These are phyloP conservation scores for Gasteruption jaculator DNA, from an alignment of 2,888 invertebrate species.

Conservation along the genomic window DNA sequence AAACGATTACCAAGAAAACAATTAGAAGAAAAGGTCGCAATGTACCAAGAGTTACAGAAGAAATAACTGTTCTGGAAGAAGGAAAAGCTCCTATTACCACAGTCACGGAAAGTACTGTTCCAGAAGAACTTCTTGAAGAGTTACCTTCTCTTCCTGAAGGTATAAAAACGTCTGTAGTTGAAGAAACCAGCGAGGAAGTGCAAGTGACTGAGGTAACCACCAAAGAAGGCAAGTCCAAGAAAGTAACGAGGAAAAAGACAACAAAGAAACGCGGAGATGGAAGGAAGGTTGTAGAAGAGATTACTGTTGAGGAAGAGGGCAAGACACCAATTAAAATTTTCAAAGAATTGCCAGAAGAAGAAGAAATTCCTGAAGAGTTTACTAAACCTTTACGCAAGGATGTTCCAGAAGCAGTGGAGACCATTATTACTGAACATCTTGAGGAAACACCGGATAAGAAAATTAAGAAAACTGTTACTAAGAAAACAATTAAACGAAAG, in stretches of 20 bases:
- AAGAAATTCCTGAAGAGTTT: conserved; percentile 15
- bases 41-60: conserved; percentile 39
- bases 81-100: conserved; percentile 45
- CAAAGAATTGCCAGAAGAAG: conserved; percentile 32
- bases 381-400: too few relatives aligned
- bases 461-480: conserved; percentile 38
- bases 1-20: conserved; percentile 26
- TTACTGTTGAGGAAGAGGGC: conserved; percentile 36
- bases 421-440: too few relatives aligned
- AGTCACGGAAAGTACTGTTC: conserved; percentile 40
- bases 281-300: conserved; percentile 24
- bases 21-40: conserved; percentile 24
- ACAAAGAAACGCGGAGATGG: conserved; percentile 19
- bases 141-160: conserved; percentile 28
- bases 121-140: conserved; percentile 22
- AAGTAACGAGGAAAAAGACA: conserved; percentile 24
- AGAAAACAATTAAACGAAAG: conserved; percentile 18
- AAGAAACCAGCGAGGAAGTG: conserved; percentile 27
- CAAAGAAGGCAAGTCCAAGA: conserved; percentile 44
- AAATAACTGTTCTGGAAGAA: conserved; percentile 29
- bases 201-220: conserved; percentile 41
- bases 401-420: conserved; percentile 14
- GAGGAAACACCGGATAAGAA: conserved; percentile 47
- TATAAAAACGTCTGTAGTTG: conserved; percentile 30
- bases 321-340: conserved; percentile 27